These are phyloP conservation scores for Drosophila vallismaia DNA, from an alignment of 2,888 invertebrate genomes.

Conservation along the genomic window DNA sequence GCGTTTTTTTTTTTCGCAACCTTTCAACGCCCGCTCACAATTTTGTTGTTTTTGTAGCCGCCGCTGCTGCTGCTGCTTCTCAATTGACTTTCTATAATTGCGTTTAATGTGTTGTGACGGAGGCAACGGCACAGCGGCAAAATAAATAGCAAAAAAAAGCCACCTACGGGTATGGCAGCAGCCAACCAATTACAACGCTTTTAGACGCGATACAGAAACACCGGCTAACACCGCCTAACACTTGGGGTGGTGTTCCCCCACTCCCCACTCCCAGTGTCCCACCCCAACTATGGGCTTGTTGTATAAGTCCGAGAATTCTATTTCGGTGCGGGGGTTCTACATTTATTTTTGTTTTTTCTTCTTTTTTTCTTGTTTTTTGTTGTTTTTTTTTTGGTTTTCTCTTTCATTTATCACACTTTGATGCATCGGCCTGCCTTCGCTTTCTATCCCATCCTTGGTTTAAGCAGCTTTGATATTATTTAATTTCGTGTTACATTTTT, in stretches of 20 bases:
- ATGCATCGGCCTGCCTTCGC: conserved; percentile 40
- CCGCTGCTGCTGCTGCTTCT: conserved; percentile 30
- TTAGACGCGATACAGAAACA: conserved; percentile 23
- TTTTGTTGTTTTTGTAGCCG: conserved; percentile 41
- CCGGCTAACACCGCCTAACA: conserved; percentile 40
- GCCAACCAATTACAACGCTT: conserved; percentile 16
- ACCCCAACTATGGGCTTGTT: conserved; percentile 33
- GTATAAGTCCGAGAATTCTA: conserved; percentile 72
- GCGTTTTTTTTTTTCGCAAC: conserved; percentile 18
- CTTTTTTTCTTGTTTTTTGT: conserved; percentile 14
- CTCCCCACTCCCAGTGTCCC: not conserved
- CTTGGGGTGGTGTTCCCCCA: not conserved
- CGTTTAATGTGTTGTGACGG: conserved; percentile 80
- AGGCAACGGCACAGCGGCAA: conserved; percentile 6
- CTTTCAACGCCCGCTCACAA: conserved; percentile 68
- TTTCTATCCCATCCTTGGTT: conserved; percentile 29
- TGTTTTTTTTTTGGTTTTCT: conserved; percentile 32
- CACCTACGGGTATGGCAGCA: conserved; percentile 4
- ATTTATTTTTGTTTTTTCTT: conserved; percentile 35
- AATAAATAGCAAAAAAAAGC: conserved; percentile 9
- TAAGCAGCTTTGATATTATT: conserved; percentile 73
- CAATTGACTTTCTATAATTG: conserved; percentile 80
- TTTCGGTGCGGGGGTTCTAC: conserved; percentile 50
- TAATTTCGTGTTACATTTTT: conserved; percentile 51
- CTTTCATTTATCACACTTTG: conserved; percentile 64